A percentile compares a stretch with the other conserved stretches of the same genome.
phyloP scores from a whole-genome alignment of 2,113 vertebrate genomes.

The Baryphthengus martii region DNA sequence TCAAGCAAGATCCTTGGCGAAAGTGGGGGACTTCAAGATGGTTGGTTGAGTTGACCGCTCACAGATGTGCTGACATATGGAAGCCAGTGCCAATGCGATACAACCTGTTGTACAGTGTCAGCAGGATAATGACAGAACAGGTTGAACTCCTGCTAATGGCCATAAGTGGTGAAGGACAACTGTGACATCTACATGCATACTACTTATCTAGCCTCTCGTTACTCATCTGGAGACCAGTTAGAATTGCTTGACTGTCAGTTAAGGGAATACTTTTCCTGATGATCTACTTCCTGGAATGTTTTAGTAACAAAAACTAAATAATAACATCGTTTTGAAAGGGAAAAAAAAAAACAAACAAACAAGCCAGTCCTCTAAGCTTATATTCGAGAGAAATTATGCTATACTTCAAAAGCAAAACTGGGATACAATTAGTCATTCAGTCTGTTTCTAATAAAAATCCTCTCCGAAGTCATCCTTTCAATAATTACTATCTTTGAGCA shows the following conservation, averaged over 20 bases:
- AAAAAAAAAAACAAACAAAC: neutral
- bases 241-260: neutral
- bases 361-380: neutral
- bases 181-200: slow-evolving; percentile 30
- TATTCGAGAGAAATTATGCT: neutral
- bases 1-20: slow-evolving; percentile 73
- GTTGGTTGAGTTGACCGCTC: slow-evolving; percentile 72
- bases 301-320: neutral
- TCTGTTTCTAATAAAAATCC: neutral
- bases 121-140: slow-evolving; percentile 81
- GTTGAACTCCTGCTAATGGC: slow-evolving; percentile 70
- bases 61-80: slow-evolving; percentile 89
- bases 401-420: neutral
- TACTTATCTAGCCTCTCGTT: neutral
- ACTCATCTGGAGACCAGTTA: neutral
- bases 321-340: neutral
- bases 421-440: neutral
- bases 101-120: slow-evolving; percentile 87
- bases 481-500: neutral
- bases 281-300: neutral
- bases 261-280: neutral
- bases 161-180: slow-evolving; percentile 70
- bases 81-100: slow-evolving; percentile 73
- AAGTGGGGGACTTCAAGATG: slow-evolving; percentile 72
- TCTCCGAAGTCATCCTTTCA: neutral